A percentile compares a stretch with the other conserved stretches of the same genome.
phyloP scores from a whole-genome alignment of 2,888 invertebrate species.

The Zygothrica quintamaculata region DNA sequence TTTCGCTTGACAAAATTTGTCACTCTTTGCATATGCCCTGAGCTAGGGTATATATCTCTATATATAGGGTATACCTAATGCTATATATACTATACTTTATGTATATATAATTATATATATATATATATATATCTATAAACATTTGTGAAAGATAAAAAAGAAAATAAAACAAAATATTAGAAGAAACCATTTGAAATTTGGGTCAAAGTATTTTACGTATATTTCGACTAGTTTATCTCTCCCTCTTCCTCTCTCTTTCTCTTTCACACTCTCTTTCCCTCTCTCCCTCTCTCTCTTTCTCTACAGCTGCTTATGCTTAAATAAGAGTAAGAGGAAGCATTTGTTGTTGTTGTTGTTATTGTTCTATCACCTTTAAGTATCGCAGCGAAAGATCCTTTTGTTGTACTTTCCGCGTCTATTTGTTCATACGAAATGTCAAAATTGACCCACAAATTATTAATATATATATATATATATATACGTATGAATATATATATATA shows the following conservation, averaged over 20 bases:
- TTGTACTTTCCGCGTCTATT: conserved; percentile 23
- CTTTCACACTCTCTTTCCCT: background rate
- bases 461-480: background rate
- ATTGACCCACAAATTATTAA: background rate
- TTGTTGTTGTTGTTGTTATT: too few species aligned
- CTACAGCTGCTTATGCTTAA: too few species aligned
- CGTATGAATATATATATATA: background rate
- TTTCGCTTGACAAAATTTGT: too few species aligned
- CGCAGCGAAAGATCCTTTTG: conserved; percentile 52
- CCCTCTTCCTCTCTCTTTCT: background rate
- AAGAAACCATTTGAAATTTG: conserved; percentile 66
- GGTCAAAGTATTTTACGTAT: conserved; percentile 75
- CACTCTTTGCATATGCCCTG: too few species aligned
- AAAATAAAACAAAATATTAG: conserved; percentile 38
- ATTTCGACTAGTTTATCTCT: conserved; percentile 26
- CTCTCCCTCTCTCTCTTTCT: background rate
- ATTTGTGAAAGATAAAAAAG: conserved; percentile 46
- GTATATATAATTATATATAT: too few species aligned
- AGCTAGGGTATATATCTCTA: too few species aligned
- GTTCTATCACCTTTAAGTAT: conserved; percentile 13
- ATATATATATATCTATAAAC: too few species aligned
- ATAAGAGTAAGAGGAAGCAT: background rate
- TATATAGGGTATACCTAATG: too few species aligned
- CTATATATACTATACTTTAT: too few species aligned
- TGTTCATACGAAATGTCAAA: too few species aligned